Percentiles rank a stretch among this genome's conserved stretches.
These are phyloP conservation scores for Sebastes trivittatus DNA, from an alignment of 2,797 vertebrate species.

Conservation along the genomic window DNA sequence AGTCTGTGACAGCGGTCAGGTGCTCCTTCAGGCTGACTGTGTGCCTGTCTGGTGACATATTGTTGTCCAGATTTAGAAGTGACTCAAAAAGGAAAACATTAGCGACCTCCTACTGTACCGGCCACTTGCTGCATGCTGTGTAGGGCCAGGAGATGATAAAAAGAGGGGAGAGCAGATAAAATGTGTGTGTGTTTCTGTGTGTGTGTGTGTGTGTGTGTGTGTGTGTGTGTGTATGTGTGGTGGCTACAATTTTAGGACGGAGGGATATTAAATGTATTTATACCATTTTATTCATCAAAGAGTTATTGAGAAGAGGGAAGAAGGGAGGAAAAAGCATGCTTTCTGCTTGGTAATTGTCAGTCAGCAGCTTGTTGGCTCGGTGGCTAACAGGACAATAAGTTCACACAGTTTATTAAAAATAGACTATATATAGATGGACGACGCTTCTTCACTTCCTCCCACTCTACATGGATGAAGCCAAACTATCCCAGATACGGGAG, in stretches of 20 bases:
- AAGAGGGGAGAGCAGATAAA: constrained; percentile 38
- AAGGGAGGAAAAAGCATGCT: neutral
- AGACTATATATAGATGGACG: too few relatives aligned
- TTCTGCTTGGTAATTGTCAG: neutral
- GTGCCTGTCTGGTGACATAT: constrained; percentile 70
- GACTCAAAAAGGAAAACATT: constrained; percentile 79
- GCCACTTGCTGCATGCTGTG: constrained; percentile 49
- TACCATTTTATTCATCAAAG: neutral
- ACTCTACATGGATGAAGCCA: too few relatives aligned
- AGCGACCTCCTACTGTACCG: constrained; percentile 57
- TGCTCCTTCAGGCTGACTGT: constrained; percentile 51
- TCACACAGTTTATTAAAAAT: neutral
- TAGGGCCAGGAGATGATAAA: constrained; percentile 42
- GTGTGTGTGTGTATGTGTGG: neutral
- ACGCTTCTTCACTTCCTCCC: accelerated
- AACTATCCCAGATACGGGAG: too few relatives aligned
- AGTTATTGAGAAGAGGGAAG: neutral
- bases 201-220: neutral
- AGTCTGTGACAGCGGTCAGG: constrained; percentile 49
- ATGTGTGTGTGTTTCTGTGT: neutral
- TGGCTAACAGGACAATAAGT: neutral
- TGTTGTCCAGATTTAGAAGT: constrained; percentile 80
- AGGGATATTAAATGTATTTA: neutral
- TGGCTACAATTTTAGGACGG: neutral
- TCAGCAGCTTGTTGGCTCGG: neutral